Evolutionary conservation across 2,888 invertebrate species (phyloP), one percentile per base, ranked within the genome.

Genomic region (Agrochola lychnidis): DNA sequence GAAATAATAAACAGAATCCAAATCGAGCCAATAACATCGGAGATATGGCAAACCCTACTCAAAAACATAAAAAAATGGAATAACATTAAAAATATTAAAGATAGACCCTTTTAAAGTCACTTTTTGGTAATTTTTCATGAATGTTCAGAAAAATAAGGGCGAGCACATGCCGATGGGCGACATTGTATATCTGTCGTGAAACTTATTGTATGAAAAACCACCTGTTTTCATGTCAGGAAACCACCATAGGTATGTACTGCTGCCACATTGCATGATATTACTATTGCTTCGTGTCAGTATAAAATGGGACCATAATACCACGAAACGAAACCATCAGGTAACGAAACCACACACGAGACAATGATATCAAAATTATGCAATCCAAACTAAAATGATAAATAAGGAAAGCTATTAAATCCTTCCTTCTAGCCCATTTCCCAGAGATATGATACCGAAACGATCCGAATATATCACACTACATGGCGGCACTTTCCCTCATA

Each of bases 401-500:
- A 69, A 51, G 51, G 70, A 70, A 79, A 78, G 19, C 16, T 40
- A 36, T n/a, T 0, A 57, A 78, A 67, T 48, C n/a, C 14, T 36
- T 4, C 30, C 6, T 19, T 12, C 5, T 40, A 48, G 16, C 40
- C 61, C 9, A 62, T 53, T 62, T 71, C 19, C 25, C 36, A 62
- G 9, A 5, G 40, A 22, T 48, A 14, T 73, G 53, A 42, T 12
- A 71, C 22, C 22, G n/a, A n/a, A n/a, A n/a, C n/a, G n/a, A n/a
- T n/a, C n/a, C n/a, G n/a, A n/a, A 57, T 84, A 64, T 16, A 57
- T 74, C 68, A 68, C 53, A 48, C 63, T 40, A 67, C 53, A 36
- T 71, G 70, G 45, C 2, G 7, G 63, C 69, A 70, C 85, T 82
- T 82, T 82, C 82, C 42, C 66, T 40, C 36, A 12, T 40, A 42